Evolutionary conservation across 2,888 invertebrate genomes (phyloP).

Genomic region (Coelogynopora nodosa): DNA sequence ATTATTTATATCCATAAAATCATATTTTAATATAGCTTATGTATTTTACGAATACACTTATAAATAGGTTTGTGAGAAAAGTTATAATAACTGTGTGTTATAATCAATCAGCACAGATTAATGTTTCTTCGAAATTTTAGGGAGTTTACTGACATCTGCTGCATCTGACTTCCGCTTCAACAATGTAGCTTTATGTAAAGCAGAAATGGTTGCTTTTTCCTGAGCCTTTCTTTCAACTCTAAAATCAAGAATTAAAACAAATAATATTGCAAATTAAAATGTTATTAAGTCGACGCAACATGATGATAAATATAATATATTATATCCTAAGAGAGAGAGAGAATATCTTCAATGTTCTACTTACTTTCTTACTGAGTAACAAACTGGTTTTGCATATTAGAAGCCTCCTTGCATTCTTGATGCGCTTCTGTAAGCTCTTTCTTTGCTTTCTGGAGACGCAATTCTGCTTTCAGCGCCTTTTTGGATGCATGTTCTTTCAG

Average conservation of each 20-base stretch:
- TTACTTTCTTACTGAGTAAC: background rate
- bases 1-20: background rate
- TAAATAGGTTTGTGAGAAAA: background rate
- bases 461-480: background rate
- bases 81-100: background rate
- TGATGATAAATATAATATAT: background rate
- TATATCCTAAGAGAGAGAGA: too few relatives aligned
- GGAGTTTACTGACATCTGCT: background rate
- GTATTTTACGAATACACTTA: background rate
- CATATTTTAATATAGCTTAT: background rate
- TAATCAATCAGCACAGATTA: background rate
- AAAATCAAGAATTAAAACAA: background rate
- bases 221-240: conserved; percentile 2
- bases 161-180: background rate
- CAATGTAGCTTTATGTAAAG: conserved; percentile 7
- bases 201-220: conserved; percentile 5
- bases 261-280: background rate
- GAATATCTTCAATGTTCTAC: background rate
- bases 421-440: background rate
- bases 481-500: background rate
- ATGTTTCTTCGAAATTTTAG: background rate
- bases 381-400: background rate
- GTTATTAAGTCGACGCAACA: background rate
- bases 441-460: background rate
- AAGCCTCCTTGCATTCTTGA: background rate